Percentiles rank a stretch among this genome's conserved stretches.
These are phyloP conservation scores for Euborellia annulipes DNA, from an alignment of 1,140 invertebrate genomes.

Conservation along the genomic window DNA sequence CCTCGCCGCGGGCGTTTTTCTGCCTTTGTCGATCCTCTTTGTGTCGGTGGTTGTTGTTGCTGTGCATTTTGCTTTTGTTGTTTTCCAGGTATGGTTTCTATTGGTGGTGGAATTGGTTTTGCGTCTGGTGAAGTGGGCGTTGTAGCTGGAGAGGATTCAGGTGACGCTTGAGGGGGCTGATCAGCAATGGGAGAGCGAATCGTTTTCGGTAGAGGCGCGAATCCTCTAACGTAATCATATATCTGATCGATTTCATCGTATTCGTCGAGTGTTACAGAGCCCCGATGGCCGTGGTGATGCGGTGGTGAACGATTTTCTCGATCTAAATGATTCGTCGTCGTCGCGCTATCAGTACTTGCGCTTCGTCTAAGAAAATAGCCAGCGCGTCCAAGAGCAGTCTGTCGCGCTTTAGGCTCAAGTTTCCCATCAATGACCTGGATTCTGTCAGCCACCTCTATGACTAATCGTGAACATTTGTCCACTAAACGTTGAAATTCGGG, in stretches of 20 bases:
- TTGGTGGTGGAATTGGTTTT: conserved; percentile 73
- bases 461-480: conserved; percentile 59
- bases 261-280: conserved; percentile 38
- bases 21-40: conserved; percentile 28
- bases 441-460: conserved; percentile 68
- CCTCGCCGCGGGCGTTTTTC: conserved; percentile 43
- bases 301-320: too few relatives aligned
- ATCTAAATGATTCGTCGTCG: conserved; percentile 12
- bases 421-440: conserved; percentile 31
- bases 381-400: conserved; percentile 9
- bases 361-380: conserved; percentile 50
- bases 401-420: neutral
- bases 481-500: conserved; percentile 65
- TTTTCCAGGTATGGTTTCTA: conserved; percentile 77
- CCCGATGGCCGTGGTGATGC: too few relatives aligned
- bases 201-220: conserved; percentile 72
- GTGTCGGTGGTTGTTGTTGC: neutral
- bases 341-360: conserved; percentile 46
- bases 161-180: conserved; percentile 27
- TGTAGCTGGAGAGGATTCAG: conserved; percentile 10
- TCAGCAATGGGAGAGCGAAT: conserved; percentile 47
- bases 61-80: conserved; percentile 31
- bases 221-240: conserved; percentile 86
- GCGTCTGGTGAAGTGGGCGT: conserved; percentile 25
- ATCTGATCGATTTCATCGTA: conserved; percentile 95